Evolutionary conservation across 2,797 vertebrate genomes (phyloP).

Genomic region (Neomorphus geoffroyi): DNA sequence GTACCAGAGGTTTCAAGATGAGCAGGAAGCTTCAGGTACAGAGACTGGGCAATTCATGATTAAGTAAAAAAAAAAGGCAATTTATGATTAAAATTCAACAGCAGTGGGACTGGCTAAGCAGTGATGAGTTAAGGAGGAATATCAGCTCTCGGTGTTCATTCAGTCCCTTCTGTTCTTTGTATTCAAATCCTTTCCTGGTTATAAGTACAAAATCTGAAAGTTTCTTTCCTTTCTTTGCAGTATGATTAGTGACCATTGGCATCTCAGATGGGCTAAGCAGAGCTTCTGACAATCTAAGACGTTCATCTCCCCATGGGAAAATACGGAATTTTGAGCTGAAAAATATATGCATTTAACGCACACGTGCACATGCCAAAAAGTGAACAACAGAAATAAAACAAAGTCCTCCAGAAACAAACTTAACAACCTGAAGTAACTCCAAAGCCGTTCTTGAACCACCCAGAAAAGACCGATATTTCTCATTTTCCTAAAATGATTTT

Average conservation of each 20-base stretch:
- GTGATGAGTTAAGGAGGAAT: background rate
- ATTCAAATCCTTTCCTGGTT: background rate
- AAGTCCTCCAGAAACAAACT: background rate
- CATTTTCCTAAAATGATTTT: background rate
- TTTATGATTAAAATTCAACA: background rate
- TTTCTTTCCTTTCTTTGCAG: background rate
- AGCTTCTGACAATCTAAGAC: background rate
- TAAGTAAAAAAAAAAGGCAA: background rate
- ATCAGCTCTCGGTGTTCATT: background rate
- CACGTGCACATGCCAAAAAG: accelerated
- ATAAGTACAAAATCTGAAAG: background rate
- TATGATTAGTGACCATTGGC: background rate
- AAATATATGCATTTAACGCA: background rate
- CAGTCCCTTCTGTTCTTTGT: background rate
- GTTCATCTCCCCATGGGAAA: background rate
- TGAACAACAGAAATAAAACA: background rate
- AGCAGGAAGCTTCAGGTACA: background rate
- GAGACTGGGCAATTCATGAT: background rate
- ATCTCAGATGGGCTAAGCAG: background rate
- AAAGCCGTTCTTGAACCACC: background rate
- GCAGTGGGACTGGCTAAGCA: background rate
- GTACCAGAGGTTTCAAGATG: background rate
- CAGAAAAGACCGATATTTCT: background rate
- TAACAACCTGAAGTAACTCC: background rate
- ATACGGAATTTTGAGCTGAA: background rate